phyloP scores from a whole-genome alignment of 2,888 invertebrate genomes.

The Chaitophorus viminalis region DNA sequence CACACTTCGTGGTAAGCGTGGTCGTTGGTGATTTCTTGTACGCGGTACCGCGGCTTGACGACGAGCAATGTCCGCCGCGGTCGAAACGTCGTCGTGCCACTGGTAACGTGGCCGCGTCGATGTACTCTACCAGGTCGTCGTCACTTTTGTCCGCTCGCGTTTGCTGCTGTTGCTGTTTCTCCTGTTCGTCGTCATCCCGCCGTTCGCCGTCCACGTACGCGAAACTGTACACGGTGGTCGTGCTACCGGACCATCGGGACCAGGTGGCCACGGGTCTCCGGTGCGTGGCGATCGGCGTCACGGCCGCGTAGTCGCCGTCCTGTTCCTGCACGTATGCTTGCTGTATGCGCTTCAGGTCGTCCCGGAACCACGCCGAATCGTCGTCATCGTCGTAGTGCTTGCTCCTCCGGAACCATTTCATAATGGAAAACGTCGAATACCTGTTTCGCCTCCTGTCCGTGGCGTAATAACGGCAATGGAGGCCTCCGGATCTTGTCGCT shows the following conservation, averaged over 20 bases:
- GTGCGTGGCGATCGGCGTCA: constrained; percentile 9
- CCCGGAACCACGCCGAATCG: constrained; percentile 46
- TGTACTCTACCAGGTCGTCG: constrained; percentile 36
- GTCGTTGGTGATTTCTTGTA: not conserved
- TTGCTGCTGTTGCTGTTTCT: not conserved
- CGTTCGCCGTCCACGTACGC: constrained; percentile 25
- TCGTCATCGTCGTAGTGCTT: constrained; percentile 6
- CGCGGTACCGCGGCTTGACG: not conserved
- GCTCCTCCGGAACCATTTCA: constrained; percentile 38
- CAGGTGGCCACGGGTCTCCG: constrained; percentile 4
- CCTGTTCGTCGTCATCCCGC: not conserved
- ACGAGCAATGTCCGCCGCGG: not conserved
- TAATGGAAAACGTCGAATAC: constrained; percentile 36
- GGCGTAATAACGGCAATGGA: not conserved
- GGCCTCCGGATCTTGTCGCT: too few species aligned
- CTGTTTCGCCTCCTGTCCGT: constrained; percentile 16
- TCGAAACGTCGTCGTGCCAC: not conserved
- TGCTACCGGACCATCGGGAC: constrained; percentile 51
- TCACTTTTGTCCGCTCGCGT: not conserved
- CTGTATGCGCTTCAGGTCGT: constrained; percentile 44
- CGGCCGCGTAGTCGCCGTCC: constrained; percentile 40
- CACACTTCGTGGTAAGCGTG: too few species aligned
- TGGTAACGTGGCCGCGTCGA: constrained; percentile 46
- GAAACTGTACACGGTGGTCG: constrained; percentile 58
- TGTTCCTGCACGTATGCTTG: constrained; percentile 45